Conservation (phyloP, 2,113 vertebrate species). For the Tachycineta bicolor region DNA sequence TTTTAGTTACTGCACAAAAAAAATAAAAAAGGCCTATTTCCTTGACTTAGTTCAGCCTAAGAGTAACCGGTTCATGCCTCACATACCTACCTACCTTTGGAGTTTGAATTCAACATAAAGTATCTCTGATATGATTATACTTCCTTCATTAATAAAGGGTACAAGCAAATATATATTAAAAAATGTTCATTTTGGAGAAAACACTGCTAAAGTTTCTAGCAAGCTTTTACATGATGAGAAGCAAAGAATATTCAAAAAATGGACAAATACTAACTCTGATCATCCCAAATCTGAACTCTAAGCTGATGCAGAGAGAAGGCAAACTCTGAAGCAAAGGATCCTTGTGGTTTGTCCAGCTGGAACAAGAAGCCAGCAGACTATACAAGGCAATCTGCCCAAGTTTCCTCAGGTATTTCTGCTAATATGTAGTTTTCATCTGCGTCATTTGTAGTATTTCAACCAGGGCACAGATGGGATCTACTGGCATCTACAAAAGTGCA, state of each 20-base stretch:
- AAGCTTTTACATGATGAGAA: background rate
- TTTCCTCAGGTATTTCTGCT: background rate
- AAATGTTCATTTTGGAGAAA: background rate
- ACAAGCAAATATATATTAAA: background rate
- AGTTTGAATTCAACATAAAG: background rate
- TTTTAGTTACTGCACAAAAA: background rate
- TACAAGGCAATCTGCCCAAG: background rate
- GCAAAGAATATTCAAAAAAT: background rate
- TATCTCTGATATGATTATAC: background rate
- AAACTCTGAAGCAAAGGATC: background rate
- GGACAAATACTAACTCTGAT: background rate
- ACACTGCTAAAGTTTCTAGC: background rate
- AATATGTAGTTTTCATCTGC: background rate
- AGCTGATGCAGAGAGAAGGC: accelerated
- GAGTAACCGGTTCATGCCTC: background rate
- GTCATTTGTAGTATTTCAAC: background rate
- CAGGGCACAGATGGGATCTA: background rate
- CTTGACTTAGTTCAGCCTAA: background rate
- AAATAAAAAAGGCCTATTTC: background rate
- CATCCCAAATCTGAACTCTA: background rate
- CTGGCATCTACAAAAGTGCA: background rate
- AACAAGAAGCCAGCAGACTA: background rate
- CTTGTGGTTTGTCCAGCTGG: background rate
- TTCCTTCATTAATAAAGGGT: background rate
- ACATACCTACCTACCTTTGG: background rate